Conservation (phyloP, 30 jellyfish, hydroid and myxozoan species). For the Turritopsis rubra region DNA sequence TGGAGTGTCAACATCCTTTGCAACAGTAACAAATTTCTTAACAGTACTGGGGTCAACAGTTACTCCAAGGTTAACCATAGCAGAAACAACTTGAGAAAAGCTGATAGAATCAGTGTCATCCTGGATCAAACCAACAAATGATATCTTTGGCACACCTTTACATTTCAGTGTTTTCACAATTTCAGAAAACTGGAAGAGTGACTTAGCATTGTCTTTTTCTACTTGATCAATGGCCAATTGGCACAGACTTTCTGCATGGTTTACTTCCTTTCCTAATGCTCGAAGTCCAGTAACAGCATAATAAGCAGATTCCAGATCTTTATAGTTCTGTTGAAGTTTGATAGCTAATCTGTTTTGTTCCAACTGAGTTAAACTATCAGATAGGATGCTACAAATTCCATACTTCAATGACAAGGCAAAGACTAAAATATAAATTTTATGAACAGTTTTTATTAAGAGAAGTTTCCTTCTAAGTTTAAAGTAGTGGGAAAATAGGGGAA, state of each 20-base stretch:
- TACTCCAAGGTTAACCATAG: constrained; percentile 51
- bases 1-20: constrained; percentile 77
- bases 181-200: constrained; percentile 60
- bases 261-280: constrained; percentile 67
- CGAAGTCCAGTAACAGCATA: constrained; percentile 57
- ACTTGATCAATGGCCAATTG: constrained; percentile 35
- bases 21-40: constrained; percentile 43
- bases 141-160: constrained; percentile 53
- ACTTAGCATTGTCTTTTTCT: constrained; percentile 26
- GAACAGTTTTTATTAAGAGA: too few relatives aligned
- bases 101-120: constrained; percentile 53
- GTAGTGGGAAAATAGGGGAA: too few relatives aligned
- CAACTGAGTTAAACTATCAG: neutral
- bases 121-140: constrained; percentile 23
- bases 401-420: neutral
- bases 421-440: neutral
- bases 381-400: neutral
- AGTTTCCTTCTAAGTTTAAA: too few relatives aligned
- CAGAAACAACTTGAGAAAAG: constrained; percentile 53
- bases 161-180: constrained; percentile 56
- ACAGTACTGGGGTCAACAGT: constrained; percentile 37
- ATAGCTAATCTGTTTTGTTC: constrained; percentile 27
- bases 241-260: constrained; percentile 61
- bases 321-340: constrained; percentile 31
- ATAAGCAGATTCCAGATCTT: constrained; percentile 40